A percentile compares a stretch with the other conserved stretches of the same genome.
phyloP scores from a whole-genome alignment of 2,797 vertebrate genomes.

The Toxotes lorentzi region DNA sequence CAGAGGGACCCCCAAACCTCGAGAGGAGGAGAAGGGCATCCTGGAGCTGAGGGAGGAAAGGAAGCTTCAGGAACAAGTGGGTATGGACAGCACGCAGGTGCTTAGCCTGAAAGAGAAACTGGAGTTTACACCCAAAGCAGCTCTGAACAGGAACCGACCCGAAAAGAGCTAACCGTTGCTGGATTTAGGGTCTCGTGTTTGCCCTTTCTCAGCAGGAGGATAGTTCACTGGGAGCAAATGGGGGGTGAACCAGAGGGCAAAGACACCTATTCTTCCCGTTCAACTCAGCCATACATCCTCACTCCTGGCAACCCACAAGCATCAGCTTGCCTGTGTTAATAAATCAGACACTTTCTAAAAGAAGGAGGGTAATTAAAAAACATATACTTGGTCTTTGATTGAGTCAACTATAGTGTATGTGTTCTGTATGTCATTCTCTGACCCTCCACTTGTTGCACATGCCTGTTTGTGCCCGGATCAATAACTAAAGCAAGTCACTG shows the following conservation, averaged over 20 bases:
- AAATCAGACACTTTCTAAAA: constrained; percentile 11
- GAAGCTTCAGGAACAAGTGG: constrained; percentile 91
- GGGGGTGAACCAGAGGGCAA: constrained; percentile 3
- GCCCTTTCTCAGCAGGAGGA: constrained; percentile 6
- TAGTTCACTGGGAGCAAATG: neutral
- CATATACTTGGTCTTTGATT: neutral
- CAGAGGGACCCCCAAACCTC: constrained; percentile 87
- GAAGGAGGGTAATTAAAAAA: neutral
- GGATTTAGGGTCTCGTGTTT: constrained; percentile 21
- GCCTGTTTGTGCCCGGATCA: neutral
- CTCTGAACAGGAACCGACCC: constrained; percentile 93
- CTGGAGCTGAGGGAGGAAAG: constrained; percentile 94
- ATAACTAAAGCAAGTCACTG: constrained; percentile 15
- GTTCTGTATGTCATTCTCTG: constrained; percentile 16
- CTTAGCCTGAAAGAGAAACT: constrained; percentile 95
- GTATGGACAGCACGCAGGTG: constrained; percentile 92
- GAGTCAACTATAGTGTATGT: constrained; percentile 7
- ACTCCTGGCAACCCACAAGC: constrained; percentile 2
- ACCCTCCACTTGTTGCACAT: constrained; percentile 4
- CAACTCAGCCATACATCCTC: neutral
- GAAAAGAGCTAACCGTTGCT: constrained; percentile 88
- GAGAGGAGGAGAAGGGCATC: constrained; percentile 92
- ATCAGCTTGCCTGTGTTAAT: neutral
- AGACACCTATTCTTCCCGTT: constrained; percentile 5
- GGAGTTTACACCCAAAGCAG: constrained; percentile 95